A percentile compares a stretch with the other conserved stretches of the same genome.
Evolutionary conservation across 2,797 vertebrate species (phyloP).

Genomic region (Mus minutoides): DNA sequence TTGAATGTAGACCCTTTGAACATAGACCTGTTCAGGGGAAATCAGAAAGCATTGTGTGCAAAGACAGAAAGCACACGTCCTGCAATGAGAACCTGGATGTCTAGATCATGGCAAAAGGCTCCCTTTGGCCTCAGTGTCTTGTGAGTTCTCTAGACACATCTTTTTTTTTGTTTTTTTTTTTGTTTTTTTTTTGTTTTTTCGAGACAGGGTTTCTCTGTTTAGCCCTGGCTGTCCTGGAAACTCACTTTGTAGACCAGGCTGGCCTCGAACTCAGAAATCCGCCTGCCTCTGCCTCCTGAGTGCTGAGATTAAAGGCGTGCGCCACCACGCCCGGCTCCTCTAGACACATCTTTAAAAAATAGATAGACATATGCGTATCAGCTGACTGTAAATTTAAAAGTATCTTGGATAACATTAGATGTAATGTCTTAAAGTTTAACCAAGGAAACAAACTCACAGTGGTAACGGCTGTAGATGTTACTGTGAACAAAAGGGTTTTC

Average conservation of each 20-base stretch:
- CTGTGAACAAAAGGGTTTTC: not conserved
- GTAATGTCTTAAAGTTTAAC: not conserved
- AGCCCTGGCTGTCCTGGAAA: too few relatives aligned
- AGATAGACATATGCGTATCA: not conserved
- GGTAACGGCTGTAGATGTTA: not conserved
- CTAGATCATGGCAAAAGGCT: not conserved
- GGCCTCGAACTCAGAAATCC: too few relatives aligned
- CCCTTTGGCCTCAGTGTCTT: not conserved
- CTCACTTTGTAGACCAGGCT: too few relatives aligned
- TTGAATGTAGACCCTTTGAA: not conserved
- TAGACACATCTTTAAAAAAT: not conserved
- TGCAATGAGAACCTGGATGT: not conserved
- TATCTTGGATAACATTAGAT: not conserved
- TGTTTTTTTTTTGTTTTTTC: too few relatives aligned
- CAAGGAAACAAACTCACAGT: not conserved
- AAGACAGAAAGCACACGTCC: not conserved
- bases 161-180: too few relatives aligned
- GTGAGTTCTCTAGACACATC: not conserved
- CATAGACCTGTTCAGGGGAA: not conserved
- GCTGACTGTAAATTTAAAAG: conserved; percentile 22
- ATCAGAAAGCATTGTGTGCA: not conserved
- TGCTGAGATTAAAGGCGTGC: too few relatives aligned
- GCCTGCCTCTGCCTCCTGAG: too few relatives aligned
- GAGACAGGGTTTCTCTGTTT: too few relatives aligned
- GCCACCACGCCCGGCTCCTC: too few relatives aligned